Evolutionary conservation across 2,888 invertebrate species (phyloP).

Genomic region (Geophilus truncorum): DNA sequence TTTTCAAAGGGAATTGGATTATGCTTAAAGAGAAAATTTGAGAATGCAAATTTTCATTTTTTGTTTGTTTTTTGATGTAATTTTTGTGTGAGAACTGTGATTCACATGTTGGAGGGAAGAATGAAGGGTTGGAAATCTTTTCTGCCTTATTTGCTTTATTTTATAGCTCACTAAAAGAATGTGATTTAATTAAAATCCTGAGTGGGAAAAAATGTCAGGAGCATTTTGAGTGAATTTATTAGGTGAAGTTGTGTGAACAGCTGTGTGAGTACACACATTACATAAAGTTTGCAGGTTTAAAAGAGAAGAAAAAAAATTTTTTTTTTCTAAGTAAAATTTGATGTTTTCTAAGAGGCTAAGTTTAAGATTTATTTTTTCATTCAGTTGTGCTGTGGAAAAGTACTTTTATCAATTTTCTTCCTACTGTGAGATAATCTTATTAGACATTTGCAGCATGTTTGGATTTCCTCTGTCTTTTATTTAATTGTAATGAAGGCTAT

Average conservation of each 20-base stretch:
- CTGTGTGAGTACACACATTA: background rate
- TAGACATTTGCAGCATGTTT: background rate
- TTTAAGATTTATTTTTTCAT: background rate
- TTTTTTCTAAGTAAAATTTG: background rate
- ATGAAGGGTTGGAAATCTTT: background rate
- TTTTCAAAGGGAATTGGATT: background rate
- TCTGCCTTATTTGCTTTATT: constrained; percentile 20
- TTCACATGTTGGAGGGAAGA: background rate
- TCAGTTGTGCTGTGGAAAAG: background rate
- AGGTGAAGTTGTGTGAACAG: constrained; percentile 12
- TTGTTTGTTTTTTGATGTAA: background rate
- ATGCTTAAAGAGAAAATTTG: background rate
- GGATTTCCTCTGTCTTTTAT: background rate
- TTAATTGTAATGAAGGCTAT: too few relatives aligned
- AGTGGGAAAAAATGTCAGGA: background rate
- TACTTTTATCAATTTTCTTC: background rate
- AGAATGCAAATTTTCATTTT: background rate
- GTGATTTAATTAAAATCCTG: constrained; percentile 3
- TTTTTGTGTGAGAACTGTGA: background rate
- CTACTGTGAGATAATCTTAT: background rate
- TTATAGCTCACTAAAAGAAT: constrained; percentile 16
- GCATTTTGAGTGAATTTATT: constrained; percentile 16
- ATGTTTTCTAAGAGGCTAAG: background rate
- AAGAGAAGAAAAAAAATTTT: background rate
- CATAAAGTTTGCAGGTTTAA: background rate